Conservation (phyloP, 2,888 invertebrate genomes). For the Didymodactylos carnosus region DNA sequence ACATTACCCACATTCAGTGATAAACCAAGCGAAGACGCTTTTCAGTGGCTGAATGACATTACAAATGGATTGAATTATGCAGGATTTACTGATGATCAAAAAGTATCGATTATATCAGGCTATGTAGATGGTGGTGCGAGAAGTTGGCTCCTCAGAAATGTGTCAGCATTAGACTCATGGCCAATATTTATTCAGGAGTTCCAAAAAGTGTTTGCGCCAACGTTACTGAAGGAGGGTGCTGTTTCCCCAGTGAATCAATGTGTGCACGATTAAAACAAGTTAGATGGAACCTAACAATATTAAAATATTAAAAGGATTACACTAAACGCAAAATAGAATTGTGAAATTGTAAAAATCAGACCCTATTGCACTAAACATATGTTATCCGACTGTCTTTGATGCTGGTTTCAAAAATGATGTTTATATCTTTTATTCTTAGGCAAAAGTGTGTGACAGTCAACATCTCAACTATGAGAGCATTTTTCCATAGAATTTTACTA, state of each 20-base stretch:
- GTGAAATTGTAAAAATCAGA: too few relatives aligned
- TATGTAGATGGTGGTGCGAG: background rate
- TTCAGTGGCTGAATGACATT: background rate
- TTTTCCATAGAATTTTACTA: too few relatives aligned
- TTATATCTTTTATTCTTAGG: too few relatives aligned
- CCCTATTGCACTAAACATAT: too few relatives aligned
- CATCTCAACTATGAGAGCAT: too few relatives aligned
- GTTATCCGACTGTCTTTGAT: too few relatives aligned
- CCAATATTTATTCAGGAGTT: background rate
- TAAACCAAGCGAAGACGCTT: background rate
- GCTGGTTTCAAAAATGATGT: too few relatives aligned
- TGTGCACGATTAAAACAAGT: too few relatives aligned
- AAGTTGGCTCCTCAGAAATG: background rate
- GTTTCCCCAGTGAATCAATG: background rate
- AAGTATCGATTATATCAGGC: background rate
- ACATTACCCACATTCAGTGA: background rate
- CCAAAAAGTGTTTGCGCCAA: background rate
- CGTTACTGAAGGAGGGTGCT: background rate
- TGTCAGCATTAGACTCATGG: background rate
- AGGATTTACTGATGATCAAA: background rate
- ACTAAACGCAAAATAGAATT: too few relatives aligned
- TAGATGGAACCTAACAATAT: too few relatives aligned
- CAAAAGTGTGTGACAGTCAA: too few relatives aligned
- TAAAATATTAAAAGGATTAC: too few relatives aligned
- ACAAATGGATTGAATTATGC: background rate